Percentiles rank a stretch among this genome's conserved stretches.
These are phyloP conservation scores for Cichladusa arquata DNA, from an alignment of 2,113 vertebrate species.

Conservation along the genomic window DNA sequence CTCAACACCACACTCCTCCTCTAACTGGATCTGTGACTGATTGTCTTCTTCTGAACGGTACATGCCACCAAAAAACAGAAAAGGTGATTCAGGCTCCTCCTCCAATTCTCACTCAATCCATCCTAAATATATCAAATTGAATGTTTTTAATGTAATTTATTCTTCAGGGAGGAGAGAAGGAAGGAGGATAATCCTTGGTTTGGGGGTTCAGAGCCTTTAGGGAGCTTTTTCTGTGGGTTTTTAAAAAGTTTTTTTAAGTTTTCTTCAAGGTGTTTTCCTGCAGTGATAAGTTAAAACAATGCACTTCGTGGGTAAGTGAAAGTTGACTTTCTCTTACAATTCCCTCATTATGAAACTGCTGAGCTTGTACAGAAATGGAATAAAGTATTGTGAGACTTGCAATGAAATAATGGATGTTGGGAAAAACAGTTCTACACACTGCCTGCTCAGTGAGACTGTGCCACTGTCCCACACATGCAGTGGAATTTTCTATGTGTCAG, in stretches of 20 bases:
- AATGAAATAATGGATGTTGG: not conserved
- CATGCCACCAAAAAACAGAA: not conserved
- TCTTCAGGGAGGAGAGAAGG: not conserved
- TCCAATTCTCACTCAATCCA: not conserved
- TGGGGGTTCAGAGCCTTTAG: not conserved
- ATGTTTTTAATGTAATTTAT: not conserved
- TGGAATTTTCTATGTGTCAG: not conserved
- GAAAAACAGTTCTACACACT: not conserved
- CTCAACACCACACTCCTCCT: not conserved
- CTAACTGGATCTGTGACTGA: not conserved
- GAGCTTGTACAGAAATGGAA: not conserved
- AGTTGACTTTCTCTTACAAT: not conserved
- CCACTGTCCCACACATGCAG: not conserved
- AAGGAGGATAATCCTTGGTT: not conserved
- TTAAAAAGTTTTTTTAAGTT: not conserved
- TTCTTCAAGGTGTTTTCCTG: not conserved
- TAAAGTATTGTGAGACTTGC: not conserved
- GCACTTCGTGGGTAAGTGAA: not conserved
- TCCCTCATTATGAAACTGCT: not conserved
- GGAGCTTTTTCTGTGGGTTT: not conserved
- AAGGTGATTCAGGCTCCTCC: not conserved
- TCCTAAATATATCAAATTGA: not conserved
- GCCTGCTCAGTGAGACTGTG: not conserved
- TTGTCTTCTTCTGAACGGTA: not conserved
- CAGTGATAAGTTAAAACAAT: not conserved